These are phyloP conservation scores for Trypoxylon attenuatum DNA, from an alignment of 2,888 invertebrate species.

Conservation along the genomic window DNA sequence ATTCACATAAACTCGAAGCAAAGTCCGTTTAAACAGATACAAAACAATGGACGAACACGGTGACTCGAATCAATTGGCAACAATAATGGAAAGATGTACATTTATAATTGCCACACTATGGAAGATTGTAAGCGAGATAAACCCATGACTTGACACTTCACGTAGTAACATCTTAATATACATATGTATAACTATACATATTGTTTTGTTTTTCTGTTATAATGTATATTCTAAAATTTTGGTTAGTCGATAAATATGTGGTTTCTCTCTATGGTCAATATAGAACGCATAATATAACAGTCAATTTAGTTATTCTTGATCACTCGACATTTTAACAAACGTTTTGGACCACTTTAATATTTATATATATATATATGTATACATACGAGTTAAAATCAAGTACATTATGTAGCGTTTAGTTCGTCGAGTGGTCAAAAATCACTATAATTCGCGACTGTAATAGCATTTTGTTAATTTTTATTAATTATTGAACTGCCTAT, in stretches of 20 bases:
- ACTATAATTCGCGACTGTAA: neutral
- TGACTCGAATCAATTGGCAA: constrained; percentile 2
- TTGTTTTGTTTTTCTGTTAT: constrained; percentile 31
- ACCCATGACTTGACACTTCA: constrained; percentile 17
- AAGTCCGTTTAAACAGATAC: constrained; percentile 27
- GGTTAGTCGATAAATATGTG: constrained; percentile 64
- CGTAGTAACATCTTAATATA: constrained; percentile 23
- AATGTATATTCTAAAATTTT: constrained; percentile 59
- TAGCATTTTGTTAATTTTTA: neutral
- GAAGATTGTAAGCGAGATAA: constrained; percentile 4
- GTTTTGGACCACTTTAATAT: too few species aligned
- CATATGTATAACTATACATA: constrained; percentile 38
- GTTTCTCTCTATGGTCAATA: constrained; percentile 29
- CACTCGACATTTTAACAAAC: too few species aligned
- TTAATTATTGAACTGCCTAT: constrained; percentile 1
- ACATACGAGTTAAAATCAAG: too few species aligned
- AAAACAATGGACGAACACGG: constrained; percentile 33
- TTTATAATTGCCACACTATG: neutral
- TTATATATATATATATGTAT: too few species aligned
- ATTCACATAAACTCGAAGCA: too few species aligned
- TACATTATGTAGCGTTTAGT: too few species aligned
- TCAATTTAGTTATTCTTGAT: constrained; percentile 2
- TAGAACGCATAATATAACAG: constrained; percentile 28
- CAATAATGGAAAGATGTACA: constrained; percentile 15
- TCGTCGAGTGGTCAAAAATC: neutral